Evolutionary conservation across 1,140 invertebrate genomes (phyloP).

Genomic region (Rhopalosiphum maidis): DNA sequence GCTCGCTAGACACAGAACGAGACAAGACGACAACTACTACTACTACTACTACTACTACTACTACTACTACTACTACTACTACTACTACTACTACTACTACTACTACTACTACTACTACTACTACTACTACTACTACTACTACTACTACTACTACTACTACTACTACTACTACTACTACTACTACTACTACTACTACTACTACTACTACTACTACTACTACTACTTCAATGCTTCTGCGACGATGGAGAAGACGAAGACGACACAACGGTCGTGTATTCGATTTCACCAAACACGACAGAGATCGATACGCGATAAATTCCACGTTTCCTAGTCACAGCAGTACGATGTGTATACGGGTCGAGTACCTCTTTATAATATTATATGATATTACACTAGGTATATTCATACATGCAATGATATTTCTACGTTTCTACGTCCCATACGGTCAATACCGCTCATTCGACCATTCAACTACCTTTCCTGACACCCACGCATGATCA

Average conservation of each 20-base stretch:
- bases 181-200: neutral
- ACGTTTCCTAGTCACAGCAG: neutral
- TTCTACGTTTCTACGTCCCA: neutral
- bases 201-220: no score
- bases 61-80: neutral
- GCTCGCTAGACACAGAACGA: neutral
- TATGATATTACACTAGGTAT: neutral
- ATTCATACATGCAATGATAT: neutral
- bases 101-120: neutral
- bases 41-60: neutral
- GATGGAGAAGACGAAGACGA: neutral
- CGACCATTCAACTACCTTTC: no score
- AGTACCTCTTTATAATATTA: neutral
- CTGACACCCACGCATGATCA: no score
- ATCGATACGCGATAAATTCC: slow-evolving; percentile 4
- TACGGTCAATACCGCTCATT: neutral
- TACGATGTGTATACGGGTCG: neutral
- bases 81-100: neutral
- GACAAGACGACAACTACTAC: neutral
- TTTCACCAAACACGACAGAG: neutral
- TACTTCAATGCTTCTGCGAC: no score
- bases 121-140: neutral
- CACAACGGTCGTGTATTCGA: neutral
- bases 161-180: neutral
- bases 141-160: neutral